phyloP scores from a whole-genome alignment of 2,797 vertebrate genomes.

The Microctenopoma steveboyesi region DNA sequence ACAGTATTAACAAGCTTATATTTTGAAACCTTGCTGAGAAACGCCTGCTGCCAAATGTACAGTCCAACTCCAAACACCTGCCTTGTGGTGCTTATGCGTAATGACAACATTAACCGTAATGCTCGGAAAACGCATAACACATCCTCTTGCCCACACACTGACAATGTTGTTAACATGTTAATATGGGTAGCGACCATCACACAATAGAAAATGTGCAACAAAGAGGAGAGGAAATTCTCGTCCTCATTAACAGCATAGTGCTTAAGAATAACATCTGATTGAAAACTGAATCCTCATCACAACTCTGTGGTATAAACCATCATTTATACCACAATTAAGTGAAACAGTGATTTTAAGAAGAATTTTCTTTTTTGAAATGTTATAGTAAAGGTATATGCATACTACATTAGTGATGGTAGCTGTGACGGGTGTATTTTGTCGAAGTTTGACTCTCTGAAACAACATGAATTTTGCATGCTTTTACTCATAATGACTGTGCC shows the following conservation, averaged over 20 bases:
- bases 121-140: too few species aligned
- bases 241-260: not conserved
- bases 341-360: too few species aligned
- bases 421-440: conserved; percentile 54
- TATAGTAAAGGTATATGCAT: too few species aligned
- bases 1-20: conserved; percentile 29
- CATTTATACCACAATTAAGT: not conserved
- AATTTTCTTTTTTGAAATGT: too few species aligned
- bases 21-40: conserved; percentile 25
- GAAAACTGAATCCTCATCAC: conserved; percentile 20
- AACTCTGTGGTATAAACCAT: conserved; percentile 7
- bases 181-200: not conserved
- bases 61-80: conserved; percentile 16
- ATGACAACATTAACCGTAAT: too few species aligned
- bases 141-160: too few species aligned
- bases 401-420: conserved; percentile 21
- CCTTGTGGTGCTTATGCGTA: conserved; percentile 1
- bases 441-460: conserved; percentile 23
- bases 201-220: conserved; percentile 14
- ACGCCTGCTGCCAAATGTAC: conserved; percentile 9
- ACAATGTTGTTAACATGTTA: not conserved
- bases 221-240: not conserved
- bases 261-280: conserved; percentile 15
- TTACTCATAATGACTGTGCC: conserved; percentile 28
- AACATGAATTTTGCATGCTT: conserved; percentile 41